phyloP scores from a whole-genome alignment of 2,113 vertebrate species.

The Cephalopholis sonnerati region DNA sequence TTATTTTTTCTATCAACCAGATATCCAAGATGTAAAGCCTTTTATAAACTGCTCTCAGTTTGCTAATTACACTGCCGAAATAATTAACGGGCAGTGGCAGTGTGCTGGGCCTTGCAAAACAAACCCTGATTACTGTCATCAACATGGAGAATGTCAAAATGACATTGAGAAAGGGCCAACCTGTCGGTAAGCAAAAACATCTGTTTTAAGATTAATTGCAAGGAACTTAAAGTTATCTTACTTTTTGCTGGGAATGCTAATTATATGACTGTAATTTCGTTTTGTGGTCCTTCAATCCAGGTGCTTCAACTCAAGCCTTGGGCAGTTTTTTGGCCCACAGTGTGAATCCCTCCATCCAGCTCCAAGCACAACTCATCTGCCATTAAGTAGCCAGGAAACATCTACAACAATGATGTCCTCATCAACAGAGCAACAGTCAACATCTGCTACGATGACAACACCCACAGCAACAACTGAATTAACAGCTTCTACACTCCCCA shows the following conservation, averaged over 20 bases:
- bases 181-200: constrained; percentile 74
- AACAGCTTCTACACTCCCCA: too few species aligned
- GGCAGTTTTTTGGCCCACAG: constrained; percentile 72
- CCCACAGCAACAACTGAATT: too few species aligned
- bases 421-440: neutral
- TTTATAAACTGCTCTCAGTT: constrained; percentile 69
- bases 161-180: constrained; percentile 45
- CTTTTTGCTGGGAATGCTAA: neutral
- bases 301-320: constrained; percentile 62
- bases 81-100: constrained; percentile 67
- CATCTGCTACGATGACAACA: too few species aligned
- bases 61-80: constrained; percentile 66
- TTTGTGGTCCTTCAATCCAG: constrained; percentile 48
- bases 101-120: constrained; percentile 76
- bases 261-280: neutral
- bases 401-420: too few species aligned
- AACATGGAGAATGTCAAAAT: constrained; percentile 76
- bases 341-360: constrained; percentile 73
- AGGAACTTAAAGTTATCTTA: neutral
- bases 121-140: constrained; percentile 68
- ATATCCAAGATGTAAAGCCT: constrained; percentile 63
- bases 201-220: neutral
- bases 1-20: constrained; percentile 49
- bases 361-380: neutral
- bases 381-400: too few species aligned